Evolutionary conservation across 2,888 invertebrate species (phyloP), one percentile per base, ranked within the genome.

Genomic region (Aleiodes leptofemur): DNA sequence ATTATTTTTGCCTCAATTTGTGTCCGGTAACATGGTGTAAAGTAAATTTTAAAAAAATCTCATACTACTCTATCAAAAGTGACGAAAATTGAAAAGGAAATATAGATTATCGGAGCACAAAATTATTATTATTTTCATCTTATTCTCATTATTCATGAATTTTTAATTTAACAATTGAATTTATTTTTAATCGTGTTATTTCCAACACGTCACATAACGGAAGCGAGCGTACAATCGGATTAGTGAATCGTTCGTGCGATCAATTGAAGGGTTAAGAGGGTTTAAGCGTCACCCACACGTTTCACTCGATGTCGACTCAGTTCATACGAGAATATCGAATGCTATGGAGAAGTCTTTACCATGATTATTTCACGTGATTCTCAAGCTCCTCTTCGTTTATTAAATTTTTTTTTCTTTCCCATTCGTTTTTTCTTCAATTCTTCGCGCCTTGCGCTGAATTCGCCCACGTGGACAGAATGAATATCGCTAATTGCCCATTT

Each of bases 201-300:
- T 61, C 50, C 43, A 11, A 61, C 48, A 69, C 77, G 53, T 48
- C 73, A 73, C 69, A 57, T 70, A 73, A 69, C 68, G 78, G 77
- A 78, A 77, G 77, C 74, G 79, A 77, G 76, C 53, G 74, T 75
- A 74, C 73, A 80, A 76, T 77, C 66, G 69, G 78, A 82, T 82
- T 82, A 84, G 81, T 81, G 74, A 34, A 69, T 79, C 71, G 69
- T 76, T 79, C 77, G 79, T 56, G 48, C 75, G 80, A 82, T 82
- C 82, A 83, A 84, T 84, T 82, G 80, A 81, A 61, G 75, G 82
- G 83, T 82, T 79, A 82, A 83, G 81, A 78, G 79, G 79, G 76
- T 77, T 73, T 64, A 66, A 56, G 69, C 77, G 74, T 77, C 78
- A 78, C 73, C 78, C 51, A 72, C 75, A 78, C 73, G 73, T 75